phyloP scores from a whole-genome alignment of 2,888 invertebrate species.

The Drosophila atroscutellata region DNA sequence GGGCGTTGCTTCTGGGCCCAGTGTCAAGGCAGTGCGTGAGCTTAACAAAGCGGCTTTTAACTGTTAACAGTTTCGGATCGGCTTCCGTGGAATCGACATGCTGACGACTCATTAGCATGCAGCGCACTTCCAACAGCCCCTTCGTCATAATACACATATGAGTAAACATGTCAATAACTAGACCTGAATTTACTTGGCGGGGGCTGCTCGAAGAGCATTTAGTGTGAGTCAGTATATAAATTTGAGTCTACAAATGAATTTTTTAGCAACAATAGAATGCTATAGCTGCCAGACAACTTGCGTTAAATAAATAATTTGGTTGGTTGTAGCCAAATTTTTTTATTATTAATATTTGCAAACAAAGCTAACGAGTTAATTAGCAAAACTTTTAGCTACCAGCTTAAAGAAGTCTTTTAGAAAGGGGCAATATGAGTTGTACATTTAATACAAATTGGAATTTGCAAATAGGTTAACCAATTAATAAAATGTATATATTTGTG shows the following conservation, averaged over 20 bases:
- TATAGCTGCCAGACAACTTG: not conserved
- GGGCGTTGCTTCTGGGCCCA: conserved; percentile 27
- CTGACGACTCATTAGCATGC: conserved; percentile 59
- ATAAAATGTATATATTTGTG: not conserved
- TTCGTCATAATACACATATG: conserved; percentile 21
- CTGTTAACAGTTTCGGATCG: conserved; percentile 52
- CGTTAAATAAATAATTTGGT: not conserved
- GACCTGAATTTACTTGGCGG: conserved; percentile 7
- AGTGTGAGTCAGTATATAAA: conserved; percentile 21
- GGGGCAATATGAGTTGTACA: not conserved
- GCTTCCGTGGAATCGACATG: conserved; percentile 42
- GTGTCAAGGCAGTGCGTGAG: conserved; percentile 64
- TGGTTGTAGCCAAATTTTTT: not conserved
- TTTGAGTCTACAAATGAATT: not conserved
- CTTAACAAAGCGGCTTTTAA: conserved; percentile 19
- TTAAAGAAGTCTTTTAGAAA: conserved; percentile 5
- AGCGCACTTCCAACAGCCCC: conserved; percentile 19
- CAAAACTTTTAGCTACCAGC: not conserved
- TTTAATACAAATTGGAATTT: not conserved
- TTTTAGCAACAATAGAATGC: conserved; percentile 8
- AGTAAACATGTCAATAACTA: conserved; percentile 29
- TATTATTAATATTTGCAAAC: not conserved
- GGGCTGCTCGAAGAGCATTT: conserved; percentile 2
- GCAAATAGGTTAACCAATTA: not conserved
- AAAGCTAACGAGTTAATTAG: not conserved